Base-by-base conservation (phyloP, 2,888 invertebrate genomes). In the Epiblema foenella region DNA sequence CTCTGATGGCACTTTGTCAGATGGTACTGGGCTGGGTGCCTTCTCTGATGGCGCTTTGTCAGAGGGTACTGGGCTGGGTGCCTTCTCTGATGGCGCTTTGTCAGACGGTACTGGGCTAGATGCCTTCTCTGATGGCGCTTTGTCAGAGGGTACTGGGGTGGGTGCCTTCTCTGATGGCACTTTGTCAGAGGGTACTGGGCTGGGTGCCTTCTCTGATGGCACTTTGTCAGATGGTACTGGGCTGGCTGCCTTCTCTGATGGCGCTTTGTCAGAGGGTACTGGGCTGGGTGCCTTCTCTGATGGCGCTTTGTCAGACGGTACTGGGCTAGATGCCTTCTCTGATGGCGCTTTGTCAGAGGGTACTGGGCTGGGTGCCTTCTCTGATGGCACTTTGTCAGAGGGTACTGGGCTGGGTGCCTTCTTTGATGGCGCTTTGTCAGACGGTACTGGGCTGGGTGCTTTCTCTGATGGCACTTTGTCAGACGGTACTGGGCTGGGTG, bases 261-360 rank as follows among this genome's bases (percentile, higher is more conserved):
- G 24, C 4, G 24, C n/a, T 57, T 75, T 75, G 0, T 71, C 64
- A 1, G 72, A 72, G 11, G 60, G 54, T 11, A 51, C 64, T 0
- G 58, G 54, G 37, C 59, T 75, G 11, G 59, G 68, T 39, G 49
- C 60, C 7, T 72, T 72, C 0, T 74, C 62, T 3, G 68, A 66
- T 18, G 12, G 51, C 0, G 37, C 49, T 9, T 72, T 73, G 0
- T 75, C 75, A 7, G 56, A 18, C 15, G 57, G 66, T 24, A 4
- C 24, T 3, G 69, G 72, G 51, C 75, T 77, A 0, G 67, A 37
- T 0, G 68, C 68, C 2, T 42, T 52, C 1, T 46, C 46, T 15
- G 63, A 18, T 73, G 74, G n/a, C 2, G 1, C 33, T 33, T 42
- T 8, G 18, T 59, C 59, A 20, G 39, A 39, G 2, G 59, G 18